Evolutionary conservation across 2,113 vertebrate genomes (phyloP).

Genomic region (Lichenostomus cassidix): DNA sequence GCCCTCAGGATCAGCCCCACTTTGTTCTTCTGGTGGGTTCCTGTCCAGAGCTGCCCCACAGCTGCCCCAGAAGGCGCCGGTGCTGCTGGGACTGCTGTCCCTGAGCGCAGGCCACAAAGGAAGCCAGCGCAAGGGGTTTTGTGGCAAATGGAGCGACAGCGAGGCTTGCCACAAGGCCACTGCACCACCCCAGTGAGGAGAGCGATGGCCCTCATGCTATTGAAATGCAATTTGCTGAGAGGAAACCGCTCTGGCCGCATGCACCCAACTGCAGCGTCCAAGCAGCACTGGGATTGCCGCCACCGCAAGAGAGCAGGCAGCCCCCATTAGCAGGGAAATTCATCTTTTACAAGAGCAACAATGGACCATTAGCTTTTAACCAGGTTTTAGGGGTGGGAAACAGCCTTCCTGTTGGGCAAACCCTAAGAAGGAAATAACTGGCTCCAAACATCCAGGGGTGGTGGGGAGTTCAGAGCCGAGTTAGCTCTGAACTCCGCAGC

Average conservation of each 20-base stretch:
- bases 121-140: not conserved
- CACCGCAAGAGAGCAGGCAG: not conserved
- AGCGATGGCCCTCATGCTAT: accelerated
- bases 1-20: accelerated
- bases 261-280: accelerated
- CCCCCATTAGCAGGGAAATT: not conserved
- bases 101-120: accelerated
- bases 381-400: not conserved
- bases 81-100: accelerated
- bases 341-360: not conserved
- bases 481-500: not conserved
- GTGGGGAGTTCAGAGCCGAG: not conserved
- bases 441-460: conserved; percentile 28
- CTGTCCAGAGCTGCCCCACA: not conserved
- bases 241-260: not conserved
- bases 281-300: accelerated
- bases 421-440: conserved; percentile 1
- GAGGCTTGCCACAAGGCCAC: not conserved
- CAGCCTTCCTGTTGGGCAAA: conserved; percentile 1
- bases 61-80: accelerated
- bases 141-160: accelerated
- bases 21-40: not conserved
- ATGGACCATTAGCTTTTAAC: not conserved
- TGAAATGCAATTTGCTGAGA: not conserved
- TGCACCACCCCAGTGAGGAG: not conserved